Evolutionary conservation across 2,888 invertebrate genomes (phyloP), one percentile per base, ranked within the genome.

Genomic region (Drosophila cognata): DNA sequence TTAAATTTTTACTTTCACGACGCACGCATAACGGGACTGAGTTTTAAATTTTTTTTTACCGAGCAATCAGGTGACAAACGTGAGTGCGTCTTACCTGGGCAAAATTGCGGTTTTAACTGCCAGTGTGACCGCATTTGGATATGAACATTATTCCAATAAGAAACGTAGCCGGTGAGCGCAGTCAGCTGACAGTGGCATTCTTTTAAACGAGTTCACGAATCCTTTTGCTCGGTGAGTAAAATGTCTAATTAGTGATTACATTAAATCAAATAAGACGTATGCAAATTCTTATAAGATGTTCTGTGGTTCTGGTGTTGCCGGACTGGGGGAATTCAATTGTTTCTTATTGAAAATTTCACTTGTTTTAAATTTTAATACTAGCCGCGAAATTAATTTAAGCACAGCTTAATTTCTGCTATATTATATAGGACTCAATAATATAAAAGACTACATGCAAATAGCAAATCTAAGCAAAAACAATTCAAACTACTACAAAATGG

Each of bases 1-100:
- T 87, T 74, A 74, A 90, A 78, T 74, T 74, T 71, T 67, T 70
- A 86, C 84, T 86, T 90, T 88, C 76, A 83, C 83, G 71, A 64
- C 67, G 62, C 50, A 57, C 64, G 38, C 77, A 79, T 82, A 79
- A 71, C 81, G 71, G 46, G 25, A 21, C 56, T 56, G 11, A 66
- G 43, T 57, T 64, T 75, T 67, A 1, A 63, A 64, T 31, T 38
- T n/a, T 59, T 52, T 35, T 21, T 25, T 31, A n/a, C 51, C 73
- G 62, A 56, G 52, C 68, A 75, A 76, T 79, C 80, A 82, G 86
- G 79, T 86, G 78, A 85, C 68, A 71, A 8, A 61, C 67, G 48
- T 64, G 50, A 61, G 29, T 50, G 71, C 68, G 83, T 82, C 83
- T 82, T 71, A 81, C 87, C 84, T 85, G 83, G 64, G 63, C 67